Evolutionary conservation across 1,140 invertebrate genomes (phyloP).

Genomic region (Brachionus angularis): DNA sequence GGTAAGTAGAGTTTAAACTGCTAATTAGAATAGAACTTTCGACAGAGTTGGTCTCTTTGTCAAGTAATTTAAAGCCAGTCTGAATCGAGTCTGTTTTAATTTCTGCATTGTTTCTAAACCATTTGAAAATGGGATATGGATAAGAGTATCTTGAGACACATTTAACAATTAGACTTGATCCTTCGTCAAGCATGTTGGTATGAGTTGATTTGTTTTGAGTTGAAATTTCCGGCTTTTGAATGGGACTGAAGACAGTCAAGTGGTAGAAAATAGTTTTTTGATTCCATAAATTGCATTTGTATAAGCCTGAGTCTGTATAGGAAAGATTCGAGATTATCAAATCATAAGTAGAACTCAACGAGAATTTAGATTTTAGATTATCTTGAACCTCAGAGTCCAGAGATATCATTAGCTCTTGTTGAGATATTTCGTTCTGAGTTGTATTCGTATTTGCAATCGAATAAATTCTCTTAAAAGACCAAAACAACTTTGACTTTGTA

Average conservation of each 20-base stretch:
- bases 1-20: background rate
- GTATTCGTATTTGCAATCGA: background rate
- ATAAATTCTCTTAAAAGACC: conserved; percentile 34
- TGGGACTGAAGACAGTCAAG: background rate
- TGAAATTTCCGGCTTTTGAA: background rate
- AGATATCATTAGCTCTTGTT: conserved; percentile 27
- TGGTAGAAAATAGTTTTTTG: conserved; percentile 36
- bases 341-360: conserved; percentile 27
- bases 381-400: conserved; percentile 39
- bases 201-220: background rate
- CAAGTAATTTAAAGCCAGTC: background rate
- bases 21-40: background rate
- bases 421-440: background rate
- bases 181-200: background rate
- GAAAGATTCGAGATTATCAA: conserved; percentile 5
- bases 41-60: conserved; percentile 17
- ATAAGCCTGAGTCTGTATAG: conserved; percentile 6
- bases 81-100: background rate
- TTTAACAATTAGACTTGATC: background rate
- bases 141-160: background rate
- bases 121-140: background rate
- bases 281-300: conserved; percentile 42
- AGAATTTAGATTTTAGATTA: conserved; percentile 31
- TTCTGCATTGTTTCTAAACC: background rate
- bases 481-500: conserved; percentile 28